Evolutionary conservation across 2,113 vertebrate genomes (phyloP).

Genomic region (Pipa parva): DNA sequence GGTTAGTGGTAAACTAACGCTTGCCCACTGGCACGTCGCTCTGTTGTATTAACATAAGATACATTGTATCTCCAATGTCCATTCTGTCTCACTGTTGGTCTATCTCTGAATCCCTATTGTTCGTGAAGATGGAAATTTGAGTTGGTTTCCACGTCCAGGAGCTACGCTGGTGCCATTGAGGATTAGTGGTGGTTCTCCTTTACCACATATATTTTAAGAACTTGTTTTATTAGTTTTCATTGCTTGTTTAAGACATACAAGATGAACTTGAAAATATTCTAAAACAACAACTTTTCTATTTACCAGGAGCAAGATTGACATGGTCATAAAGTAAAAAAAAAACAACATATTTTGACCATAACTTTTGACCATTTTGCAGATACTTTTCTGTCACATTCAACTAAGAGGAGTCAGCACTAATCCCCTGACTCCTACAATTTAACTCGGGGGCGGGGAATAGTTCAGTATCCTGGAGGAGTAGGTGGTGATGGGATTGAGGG

Average conservation of each 20-base stretch:
- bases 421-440: too few relatives aligned
- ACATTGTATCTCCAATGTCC: neutral
- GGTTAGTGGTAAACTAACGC: conserved; percentile 3
- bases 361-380: too few relatives aligned
- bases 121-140: neutral
- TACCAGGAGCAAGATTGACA: too few relatives aligned
- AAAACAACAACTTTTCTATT: neutral
- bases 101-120: conserved; percentile 1
- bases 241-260: conserved; percentile 11
- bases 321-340: too few relatives aligned
- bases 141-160: neutral
- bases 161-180: neutral
- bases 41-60: neutral
- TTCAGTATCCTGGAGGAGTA: too few relatives aligned
- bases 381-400: too few relatives aligned
- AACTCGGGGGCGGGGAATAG: too few relatives aligned
- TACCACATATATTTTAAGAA: conserved; percentile 10
- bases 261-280: conserved; percentile 8
- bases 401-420: too few relatives aligned
- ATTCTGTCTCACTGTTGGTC: neutral
- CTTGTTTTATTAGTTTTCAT: conserved; percentile 5
- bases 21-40: neutral
- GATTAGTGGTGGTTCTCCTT: neutral
- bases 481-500: too few relatives aligned
- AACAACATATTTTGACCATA: too few relatives aligned